These are phyloP conservation scores for Schrankia costaestrigalis DNA, from an alignment of 2,888 invertebrate genomes.

Conservation along the genomic window DNA sequence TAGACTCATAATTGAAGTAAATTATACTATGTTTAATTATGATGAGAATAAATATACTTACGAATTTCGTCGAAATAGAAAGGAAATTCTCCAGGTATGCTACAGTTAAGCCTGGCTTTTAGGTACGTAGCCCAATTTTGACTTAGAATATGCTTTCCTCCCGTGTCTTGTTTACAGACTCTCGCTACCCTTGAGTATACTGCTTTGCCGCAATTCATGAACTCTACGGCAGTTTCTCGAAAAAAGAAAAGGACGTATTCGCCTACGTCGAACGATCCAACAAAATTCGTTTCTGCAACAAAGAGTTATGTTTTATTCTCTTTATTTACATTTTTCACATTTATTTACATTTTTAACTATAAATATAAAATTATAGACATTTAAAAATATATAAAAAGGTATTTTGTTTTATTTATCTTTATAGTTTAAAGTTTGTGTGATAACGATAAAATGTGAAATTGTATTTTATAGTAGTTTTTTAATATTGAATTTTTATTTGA, in stretches of 20 bases:
- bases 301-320: too few species aligned
- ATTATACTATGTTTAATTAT: constrained; percentile 7
- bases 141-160: constrained; percentile 83
- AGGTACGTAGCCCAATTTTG: constrained; percentile 86
- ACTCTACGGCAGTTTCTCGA: constrained; percentile 85
- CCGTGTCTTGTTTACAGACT: constrained; percentile 86
- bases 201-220: constrained; percentile 85
- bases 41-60: constrained; percentile 60
- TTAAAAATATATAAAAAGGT: too few species aligned
- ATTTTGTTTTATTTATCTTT: too few species aligned
- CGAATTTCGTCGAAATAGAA: constrained; percentile 89
- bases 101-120: constrained; percentile 85
- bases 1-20: constrained; percentile 2
- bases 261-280: constrained; percentile 85
- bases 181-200: constrained; percentile 87
- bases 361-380: too few species aligned
- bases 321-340: too few species aligned
- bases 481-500: too few species aligned
- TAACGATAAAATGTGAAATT: too few species aligned
- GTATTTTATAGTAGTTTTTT: too few species aligned
- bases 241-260: constrained; percentile 87
- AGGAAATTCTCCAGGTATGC: constrained; percentile 86
- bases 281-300: constrained; percentile 85
- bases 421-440: too few species aligned
- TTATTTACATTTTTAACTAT: too few species aligned